Evolutionary conservation across 2,888 invertebrate genomes (phyloP), one percentile per base, ranked within the genome.

Genomic region (Lottia gigantea): DNA sequence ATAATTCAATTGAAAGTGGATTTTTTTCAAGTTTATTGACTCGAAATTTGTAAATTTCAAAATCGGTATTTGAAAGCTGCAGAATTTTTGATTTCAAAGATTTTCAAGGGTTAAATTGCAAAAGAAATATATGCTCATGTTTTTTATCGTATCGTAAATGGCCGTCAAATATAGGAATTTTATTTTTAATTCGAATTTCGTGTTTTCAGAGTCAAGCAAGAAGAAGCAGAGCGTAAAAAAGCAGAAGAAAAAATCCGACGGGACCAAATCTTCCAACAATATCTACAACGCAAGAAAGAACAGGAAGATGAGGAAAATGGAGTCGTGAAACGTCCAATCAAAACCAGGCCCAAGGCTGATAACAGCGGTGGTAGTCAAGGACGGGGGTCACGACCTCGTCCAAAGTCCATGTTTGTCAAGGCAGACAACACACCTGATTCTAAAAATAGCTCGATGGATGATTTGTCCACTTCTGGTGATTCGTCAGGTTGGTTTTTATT

Each of bases 241-340:
- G 93, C 94, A 83, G 96, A 97, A 84, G 97, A 97, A 88, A 93
- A 93, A 83, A 92, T 93, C n/a, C 91, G 96, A 73, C 90, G 97
- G 70, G 94, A 95, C 78, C 92, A 92, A 78, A 98, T 98, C 86
- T 92, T 97, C 81, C 95, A 96, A 86, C 95, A 96, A 89, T 95
- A 97, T 90, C 94, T 96, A 89, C 91, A 96, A 80, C 95, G 97
- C 88, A 97, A 97, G 89, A 95, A 95, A 70, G 93, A 95, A 75
- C 96, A 96, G 88, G 95, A 96, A 90, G 95, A 95, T n/a, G 89
- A 89, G 45, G 87, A 87, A 72, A 87, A 88, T 16, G 77, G 78
- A 25, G 79, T 82, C 46, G 16, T 74, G 40, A 47, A 73, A 23
- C 64, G 72, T 15, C 63, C 67, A 31, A 55, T 61, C 12, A 62